phyloP scores from a whole-genome alignment of 2,888 invertebrate species.

The Eupithecia insigniata region DNA sequence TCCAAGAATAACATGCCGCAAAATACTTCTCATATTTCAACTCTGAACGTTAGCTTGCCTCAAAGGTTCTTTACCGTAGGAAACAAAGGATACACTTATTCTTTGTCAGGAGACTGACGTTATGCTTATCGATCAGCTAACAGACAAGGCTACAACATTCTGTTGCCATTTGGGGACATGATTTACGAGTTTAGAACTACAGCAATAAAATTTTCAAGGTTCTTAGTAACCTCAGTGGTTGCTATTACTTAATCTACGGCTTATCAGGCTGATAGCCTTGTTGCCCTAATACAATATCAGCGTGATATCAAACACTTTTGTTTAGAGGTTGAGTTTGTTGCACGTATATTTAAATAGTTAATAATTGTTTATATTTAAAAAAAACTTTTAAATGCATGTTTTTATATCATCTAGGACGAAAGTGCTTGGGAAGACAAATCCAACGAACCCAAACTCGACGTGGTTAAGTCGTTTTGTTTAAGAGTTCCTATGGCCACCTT shows the following conservation, averaged over 20 bases:
- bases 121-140: conserved; percentile 30
- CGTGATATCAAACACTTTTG: neutral
- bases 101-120: conserved; percentile 7
- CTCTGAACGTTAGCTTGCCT: neutral
- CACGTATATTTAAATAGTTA: no score
- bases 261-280: conserved; percentile 40
- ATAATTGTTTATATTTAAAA: no score
- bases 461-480: no score
- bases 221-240: conserved; percentile 19
- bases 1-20: neutral
- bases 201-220: conserved; percentile 35
- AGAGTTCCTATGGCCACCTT: no score
- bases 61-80: neutral
- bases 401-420: no score
- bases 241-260: conserved; percentile 17
- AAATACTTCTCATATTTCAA: neutral
- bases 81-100: neutral
- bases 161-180: conserved; percentile 26
- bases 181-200: conserved; percentile 24
- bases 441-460: no score
- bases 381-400: no score
- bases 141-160: conserved; percentile 28
- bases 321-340: neutral
- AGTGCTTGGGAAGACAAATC: no score
- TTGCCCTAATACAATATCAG: neutral